Evolutionary conservation across 2,888 invertebrate genomes (phyloP), one percentile per base, ranked within the genome.

Genomic region (Graphium colonna): DNA sequence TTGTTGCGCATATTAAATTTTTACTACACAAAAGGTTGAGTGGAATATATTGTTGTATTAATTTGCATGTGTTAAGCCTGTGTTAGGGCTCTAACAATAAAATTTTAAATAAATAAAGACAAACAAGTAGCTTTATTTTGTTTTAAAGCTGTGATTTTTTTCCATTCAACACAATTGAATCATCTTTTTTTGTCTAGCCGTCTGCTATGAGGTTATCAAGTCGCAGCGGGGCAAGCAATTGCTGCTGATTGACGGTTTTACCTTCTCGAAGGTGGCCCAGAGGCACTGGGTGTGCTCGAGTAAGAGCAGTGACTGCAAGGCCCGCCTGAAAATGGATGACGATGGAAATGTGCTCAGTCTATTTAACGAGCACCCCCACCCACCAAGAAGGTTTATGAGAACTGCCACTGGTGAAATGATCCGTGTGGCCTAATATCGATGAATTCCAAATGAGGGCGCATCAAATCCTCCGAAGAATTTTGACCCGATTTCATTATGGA

Each of bases 221-320:
- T 72, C 74, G 0, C 73, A 75, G 53, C 58, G 65, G 46, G 78
- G 77, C 0, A 71, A 56, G 48, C 54, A 62, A n/a, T 62, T 76
- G 0, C 63, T 78, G 0, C 55, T 75, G 0, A 40, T 71, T 7
- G 64, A 64, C 1, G 73, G 71, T 1, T 75, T 68, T 39, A 76
- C 78, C 0, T 79, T 68, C 38, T 56, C 62, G 0, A 59, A 61
- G 51, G 48, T 51, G 0, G 61, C 54, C 3, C 18, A 33, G 0
- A 58, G 43, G 2, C 47, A 52, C 10, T 77, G 75, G 75, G 44
- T 59, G 1, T 76, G 77, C 50, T 67, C 63, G 18, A 54, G 50
- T 50, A 76, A 63, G 55, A 60, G 45, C 18, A 59, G 18, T 2
- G 52, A 52, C 4, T 69, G 68, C 51, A 61, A 58, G 46, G 67